A percentile compares a stretch with the other conserved stretches of the same genome.
Conservation (phyloP, 2,113 vertebrate genomes). For the Halcyon senegalensis region DNA sequence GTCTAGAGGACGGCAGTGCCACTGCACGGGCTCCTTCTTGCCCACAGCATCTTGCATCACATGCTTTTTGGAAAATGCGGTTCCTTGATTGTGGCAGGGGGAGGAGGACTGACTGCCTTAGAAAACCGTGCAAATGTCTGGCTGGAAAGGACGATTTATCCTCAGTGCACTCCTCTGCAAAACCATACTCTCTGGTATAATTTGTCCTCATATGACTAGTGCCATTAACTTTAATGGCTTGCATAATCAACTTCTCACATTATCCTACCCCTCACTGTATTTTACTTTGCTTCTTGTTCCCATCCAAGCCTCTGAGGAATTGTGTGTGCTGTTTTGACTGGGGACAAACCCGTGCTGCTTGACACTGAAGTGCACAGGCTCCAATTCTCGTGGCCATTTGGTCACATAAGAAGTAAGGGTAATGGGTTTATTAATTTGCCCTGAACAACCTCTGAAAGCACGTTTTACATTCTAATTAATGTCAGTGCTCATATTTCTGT, state of each 20-base stretch:
- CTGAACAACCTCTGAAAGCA: neutral
- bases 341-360: neutral
- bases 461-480: neutral
- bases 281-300: neutral
- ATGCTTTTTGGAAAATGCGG: neutral
- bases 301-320: neutral
- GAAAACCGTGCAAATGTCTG: neutral
- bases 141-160: neutral
- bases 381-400: neutral
- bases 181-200: neutral
- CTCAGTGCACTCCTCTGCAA: neutral
- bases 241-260: constrained; percentile 21
- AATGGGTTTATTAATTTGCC: neutral
- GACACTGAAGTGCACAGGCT: neutral
- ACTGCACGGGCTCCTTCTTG: neutral
- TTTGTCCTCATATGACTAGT: neutral
- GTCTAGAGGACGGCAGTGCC: neutral
- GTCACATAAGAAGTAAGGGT: neutral
- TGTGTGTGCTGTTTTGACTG: neutral
- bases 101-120: neutral
- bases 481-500: constrained; percentile 8
- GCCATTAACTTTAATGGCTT: constrained; percentile 30
- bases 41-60: neutral
- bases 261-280: neutral
- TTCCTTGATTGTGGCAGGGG: neutral